A percentile compares a stretch with the other conserved stretches of the same genome.
phyloP scores from a whole-genome alignment of 92 coral and sea anemone species.

The Phymanthus crucifer region DNA sequence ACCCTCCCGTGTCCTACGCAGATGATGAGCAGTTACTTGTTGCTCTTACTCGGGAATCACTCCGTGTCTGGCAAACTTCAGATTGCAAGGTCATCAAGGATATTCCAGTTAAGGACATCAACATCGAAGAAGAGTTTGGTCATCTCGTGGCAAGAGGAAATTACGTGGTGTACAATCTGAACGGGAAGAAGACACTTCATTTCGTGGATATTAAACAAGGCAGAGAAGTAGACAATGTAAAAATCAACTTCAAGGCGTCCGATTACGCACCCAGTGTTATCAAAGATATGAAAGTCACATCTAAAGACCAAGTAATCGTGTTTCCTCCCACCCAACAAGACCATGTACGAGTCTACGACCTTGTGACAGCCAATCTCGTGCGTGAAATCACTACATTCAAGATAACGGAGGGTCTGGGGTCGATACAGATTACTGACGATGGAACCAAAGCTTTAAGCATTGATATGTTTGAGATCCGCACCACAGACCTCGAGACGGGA shows the following conservation, averaged over 20 bases:
- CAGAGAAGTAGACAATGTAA: constrained; percentile 64
- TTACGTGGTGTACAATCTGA: constrained; percentile 64
- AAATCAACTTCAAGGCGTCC: constrained; percentile 46
- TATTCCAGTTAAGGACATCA: constrained; percentile 65
- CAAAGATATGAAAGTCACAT: constrained; percentile 64
- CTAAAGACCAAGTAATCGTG: constrained; percentile 68
- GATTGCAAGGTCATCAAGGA: constrained; percentile 62
- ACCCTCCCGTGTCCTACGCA: constrained; percentile 76
- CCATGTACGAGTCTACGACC: constrained; percentile 72
- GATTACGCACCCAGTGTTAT: constrained; percentile 50
- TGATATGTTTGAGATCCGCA: constrained; percentile 76
- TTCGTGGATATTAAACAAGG: constrained; percentile 73
- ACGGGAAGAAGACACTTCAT: constrained; percentile 62
- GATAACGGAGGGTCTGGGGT: constrained; percentile 67
- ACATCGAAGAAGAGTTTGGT: constrained; percentile 71
- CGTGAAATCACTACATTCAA: constrained; percentile 80
- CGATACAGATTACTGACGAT: constrained; percentile 77
- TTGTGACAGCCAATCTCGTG: constrained; percentile 66
- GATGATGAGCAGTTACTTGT: constrained; percentile 76
- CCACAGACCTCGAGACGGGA: constrained; percentile 76
- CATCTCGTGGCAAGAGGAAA: constrained; percentile 67
- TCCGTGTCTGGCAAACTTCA: constrained; percentile 76
- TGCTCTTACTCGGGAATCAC: constrained; percentile 68
- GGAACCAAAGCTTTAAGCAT: constrained; percentile 74
- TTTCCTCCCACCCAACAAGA: constrained; percentile 66